These are phyloP conservation scores for Cochlearius cochlearius DNA, from an alignment of 2,113 vertebrate species.

Conservation along the genomic window DNA sequence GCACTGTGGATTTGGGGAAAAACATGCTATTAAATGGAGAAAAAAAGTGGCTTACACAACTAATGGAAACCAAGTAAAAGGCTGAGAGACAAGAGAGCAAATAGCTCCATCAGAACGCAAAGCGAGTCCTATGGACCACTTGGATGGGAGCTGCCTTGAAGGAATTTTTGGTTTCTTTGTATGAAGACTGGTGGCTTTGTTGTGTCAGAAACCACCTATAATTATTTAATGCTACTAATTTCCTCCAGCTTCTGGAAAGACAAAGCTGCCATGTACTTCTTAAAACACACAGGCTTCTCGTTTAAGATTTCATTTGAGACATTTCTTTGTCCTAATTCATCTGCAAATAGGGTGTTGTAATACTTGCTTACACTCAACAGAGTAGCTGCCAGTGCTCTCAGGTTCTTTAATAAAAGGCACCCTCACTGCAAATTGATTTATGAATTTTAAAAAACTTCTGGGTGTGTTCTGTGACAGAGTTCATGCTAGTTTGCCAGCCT, in stretches of 20 bases:
- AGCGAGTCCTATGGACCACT: background rate
- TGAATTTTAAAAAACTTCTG: conserved; percentile 44
- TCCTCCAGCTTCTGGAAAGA: conserved; percentile 39
- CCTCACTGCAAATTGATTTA: conserved; percentile 20
- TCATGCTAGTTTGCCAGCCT: background rate
- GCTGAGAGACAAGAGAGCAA: background rate
- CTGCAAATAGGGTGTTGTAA: conserved; percentile 21
- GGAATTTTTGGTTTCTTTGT: background rate
- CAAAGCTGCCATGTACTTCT: background rate
- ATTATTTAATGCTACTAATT: conserved; percentile 59
- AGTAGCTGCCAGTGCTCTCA: background rate
- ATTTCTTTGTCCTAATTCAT: conserved; percentile 36
- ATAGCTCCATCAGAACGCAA: background rate
- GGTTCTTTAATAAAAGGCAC: conserved; percentile 41
- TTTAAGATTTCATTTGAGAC: conserved; percentile 22
- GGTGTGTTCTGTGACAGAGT: conserved; percentile 1
- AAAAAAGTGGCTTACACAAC: background rate
- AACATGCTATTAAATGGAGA: background rate
- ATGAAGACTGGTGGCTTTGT: background rate
- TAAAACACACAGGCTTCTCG: background rate
- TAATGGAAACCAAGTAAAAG: background rate
- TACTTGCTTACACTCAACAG: background rate
- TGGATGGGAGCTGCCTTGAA: background rate
- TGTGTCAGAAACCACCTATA: conserved; percentile 28
- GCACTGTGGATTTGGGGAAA: background rate